phyloP scores from a whole-genome alignment of 2,113 vertebrate species.

The Atherinomorus stipes region DNA sequence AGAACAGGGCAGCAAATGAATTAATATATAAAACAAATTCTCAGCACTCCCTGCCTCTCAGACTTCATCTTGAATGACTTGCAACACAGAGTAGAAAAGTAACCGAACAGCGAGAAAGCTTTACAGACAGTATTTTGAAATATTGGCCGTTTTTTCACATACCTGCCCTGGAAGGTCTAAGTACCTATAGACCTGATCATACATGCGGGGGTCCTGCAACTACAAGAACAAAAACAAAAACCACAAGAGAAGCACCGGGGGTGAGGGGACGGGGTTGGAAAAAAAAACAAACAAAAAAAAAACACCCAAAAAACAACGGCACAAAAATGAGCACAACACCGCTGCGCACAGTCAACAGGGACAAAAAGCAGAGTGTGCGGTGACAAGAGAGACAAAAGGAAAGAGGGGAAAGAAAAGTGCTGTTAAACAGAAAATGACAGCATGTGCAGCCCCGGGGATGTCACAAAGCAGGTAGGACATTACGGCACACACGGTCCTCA shows the following conservation, averaged over 20 bases:
- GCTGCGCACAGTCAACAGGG: slow-evolving; percentile 53
- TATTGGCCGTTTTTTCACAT: slow-evolving; percentile 73
- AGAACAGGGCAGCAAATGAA: background rate
- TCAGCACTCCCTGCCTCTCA: slow-evolving; percentile 45
- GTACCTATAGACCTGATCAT: slow-evolving; percentile 87
- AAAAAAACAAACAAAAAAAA: slow-evolving; percentile 40
- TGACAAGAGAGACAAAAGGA: slow-evolving; percentile 51
- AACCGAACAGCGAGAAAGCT: slow-evolving; percentile 31
- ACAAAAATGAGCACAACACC: slow-evolving; percentile 54
- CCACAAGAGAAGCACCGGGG: slow-evolving; percentile 76
- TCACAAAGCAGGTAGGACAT: slow-evolving; percentile 62
- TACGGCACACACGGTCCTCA: slow-evolving; percentile 22
- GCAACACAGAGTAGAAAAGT: slow-evolving; percentile 32
- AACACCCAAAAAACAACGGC: slow-evolving; percentile 65
- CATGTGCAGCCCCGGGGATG: slow-evolving; percentile 27
- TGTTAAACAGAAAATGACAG: slow-evolving; percentile 75
- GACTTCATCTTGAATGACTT: slow-evolving; percentile 18
- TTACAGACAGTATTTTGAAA: slow-evolving; percentile 47
- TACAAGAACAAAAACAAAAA: slow-evolving; percentile 81
- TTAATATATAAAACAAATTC: background rate
- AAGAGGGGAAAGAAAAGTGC: slow-evolving; percentile 58
- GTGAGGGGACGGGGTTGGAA: slow-evolving; percentile 59
- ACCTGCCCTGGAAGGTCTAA: slow-evolving; percentile 87
- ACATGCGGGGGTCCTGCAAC: slow-evolving; percentile 86
- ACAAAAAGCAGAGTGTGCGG: slow-evolving; percentile 54